These are phyloP conservation scores for Limnothrissa miodon DNA, from an alignment of 2,113 vertebrate species.

Conservation along the genomic window DNA sequence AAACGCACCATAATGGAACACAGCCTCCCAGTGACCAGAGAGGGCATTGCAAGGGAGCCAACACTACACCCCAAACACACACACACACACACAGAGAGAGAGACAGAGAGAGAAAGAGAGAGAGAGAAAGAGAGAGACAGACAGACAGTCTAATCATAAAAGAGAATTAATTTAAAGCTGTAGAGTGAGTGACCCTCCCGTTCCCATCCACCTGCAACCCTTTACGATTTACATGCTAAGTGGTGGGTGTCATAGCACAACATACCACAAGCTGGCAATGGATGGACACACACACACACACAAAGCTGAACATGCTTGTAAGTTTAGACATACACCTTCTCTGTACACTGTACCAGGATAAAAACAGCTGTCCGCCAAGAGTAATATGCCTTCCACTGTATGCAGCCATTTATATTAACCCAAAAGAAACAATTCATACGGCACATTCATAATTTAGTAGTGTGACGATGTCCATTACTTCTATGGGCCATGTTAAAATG, in stretches of 20 bases:
- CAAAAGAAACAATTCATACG: neutral
- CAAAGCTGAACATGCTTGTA: too few species aligned
- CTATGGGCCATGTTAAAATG: neutral
- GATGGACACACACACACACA: neutral
- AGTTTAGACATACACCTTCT: neutral
- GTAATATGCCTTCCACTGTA: too few species aligned
- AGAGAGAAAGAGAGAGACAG: too few species aligned
- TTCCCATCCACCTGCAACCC: neutral
- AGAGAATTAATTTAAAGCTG: neutral
- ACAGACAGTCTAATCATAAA: neutral
- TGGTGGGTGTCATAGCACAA: neutral
- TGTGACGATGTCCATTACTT: neutral
- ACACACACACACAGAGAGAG: neutral
- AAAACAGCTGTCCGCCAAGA: neutral
- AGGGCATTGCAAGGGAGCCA: conserved; percentile 13
- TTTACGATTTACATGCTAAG: neutral
- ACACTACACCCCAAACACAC: neutral
- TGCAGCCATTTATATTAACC: neutral
- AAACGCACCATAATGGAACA: conserved; percentile 39
- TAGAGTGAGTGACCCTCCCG: neutral
- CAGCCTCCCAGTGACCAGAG: conserved; percentile 60
- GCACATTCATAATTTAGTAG: neutral
- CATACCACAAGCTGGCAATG: neutral
- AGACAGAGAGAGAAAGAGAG: too few species aligned
- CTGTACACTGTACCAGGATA: neutral